Evolutionary conservation across 2,113 vertebrate species (phyloP).

Genomic region (Trogon surrucura): DNA sequence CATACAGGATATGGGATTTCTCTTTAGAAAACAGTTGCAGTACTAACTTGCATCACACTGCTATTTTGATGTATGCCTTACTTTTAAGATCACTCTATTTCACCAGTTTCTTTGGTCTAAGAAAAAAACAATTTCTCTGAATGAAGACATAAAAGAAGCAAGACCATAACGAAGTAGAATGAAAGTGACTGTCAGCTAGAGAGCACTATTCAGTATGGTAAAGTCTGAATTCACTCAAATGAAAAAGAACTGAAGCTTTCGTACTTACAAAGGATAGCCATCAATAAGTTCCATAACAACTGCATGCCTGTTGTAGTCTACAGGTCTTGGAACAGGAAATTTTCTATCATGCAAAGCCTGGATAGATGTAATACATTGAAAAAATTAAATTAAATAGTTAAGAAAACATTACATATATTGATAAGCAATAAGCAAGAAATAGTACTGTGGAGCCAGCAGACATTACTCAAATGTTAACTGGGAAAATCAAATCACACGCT

Average conservation of each 20-base stretch:
- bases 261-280: constrained; percentile 94
- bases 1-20: background rate
- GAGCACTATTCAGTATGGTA: background rate
- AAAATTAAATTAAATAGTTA: background rate
- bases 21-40: background rate
- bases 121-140: background rate
- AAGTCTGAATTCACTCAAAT: background rate
- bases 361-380: background rate
- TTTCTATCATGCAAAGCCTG: constrained; percentile 90
- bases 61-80: background rate
- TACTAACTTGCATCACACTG: background rate
- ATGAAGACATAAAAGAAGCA: background rate
- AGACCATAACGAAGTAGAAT: background rate
- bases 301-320: constrained; percentile 96
- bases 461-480: background rate
- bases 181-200: background rate
- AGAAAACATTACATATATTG: background rate
- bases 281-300: constrained; percentile 95
- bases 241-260: background rate
- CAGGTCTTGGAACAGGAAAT: constrained; percentile 95
- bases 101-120: background rate
- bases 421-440: background rate
- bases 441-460: background rate
- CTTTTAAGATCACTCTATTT: background rate
- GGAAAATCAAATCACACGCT: background rate